phyloP scores from a whole-genome alignment of 1,140 invertebrate genomes.

The Psilanteris sp. region DNA sequence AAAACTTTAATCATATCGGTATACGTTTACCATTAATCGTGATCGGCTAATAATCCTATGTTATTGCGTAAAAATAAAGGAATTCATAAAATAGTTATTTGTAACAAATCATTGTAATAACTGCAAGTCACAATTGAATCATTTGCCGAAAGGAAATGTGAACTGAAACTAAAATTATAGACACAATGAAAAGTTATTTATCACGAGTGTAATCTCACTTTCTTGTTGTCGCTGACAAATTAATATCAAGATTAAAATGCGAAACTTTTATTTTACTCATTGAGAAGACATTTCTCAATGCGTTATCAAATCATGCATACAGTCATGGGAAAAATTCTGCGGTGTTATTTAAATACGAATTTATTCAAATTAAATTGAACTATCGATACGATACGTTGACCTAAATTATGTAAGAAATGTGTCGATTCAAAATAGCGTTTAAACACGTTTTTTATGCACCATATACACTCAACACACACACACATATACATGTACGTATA shows the following conservation, averaged over 20 bases:
- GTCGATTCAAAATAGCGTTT: not conserved
- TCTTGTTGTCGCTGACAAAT: slow-evolving; percentile 55
- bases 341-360: too few species aligned
- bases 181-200: slow-evolving; percentile 57
- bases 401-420: too few species aligned
- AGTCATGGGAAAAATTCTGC: slow-evolving; percentile 25
- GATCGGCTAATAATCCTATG: slow-evolving; percentile 15
- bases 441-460: too few species aligned
- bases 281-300: slow-evolving; percentile 41
- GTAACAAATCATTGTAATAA: slow-evolving; percentile 50
- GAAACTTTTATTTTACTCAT: slow-evolving; percentile 33
- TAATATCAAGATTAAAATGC: slow-evolving; percentile 52
- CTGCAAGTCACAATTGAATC: slow-evolving; percentile 41
- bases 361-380: too few species aligned
- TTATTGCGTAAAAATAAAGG: slow-evolving; percentile 33
- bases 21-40: slow-evolving; percentile 29
- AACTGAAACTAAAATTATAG: slow-evolving; percentile 30
- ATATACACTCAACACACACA: too few species aligned
- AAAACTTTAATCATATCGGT: slow-evolving; percentile 31
- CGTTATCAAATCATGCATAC: slow-evolving; percentile 15
- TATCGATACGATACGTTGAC: too few species aligned
- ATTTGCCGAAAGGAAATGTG: slow-evolving; percentile 27
- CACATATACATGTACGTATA: too few species aligned
- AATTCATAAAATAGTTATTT: slow-evolving; percentile 37
- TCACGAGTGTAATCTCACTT: slow-evolving; percentile 52